Evolutionary conservation across 2,797 vertebrate genomes (phyloP).

Genomic region (Xenopus petersii): DNA sequence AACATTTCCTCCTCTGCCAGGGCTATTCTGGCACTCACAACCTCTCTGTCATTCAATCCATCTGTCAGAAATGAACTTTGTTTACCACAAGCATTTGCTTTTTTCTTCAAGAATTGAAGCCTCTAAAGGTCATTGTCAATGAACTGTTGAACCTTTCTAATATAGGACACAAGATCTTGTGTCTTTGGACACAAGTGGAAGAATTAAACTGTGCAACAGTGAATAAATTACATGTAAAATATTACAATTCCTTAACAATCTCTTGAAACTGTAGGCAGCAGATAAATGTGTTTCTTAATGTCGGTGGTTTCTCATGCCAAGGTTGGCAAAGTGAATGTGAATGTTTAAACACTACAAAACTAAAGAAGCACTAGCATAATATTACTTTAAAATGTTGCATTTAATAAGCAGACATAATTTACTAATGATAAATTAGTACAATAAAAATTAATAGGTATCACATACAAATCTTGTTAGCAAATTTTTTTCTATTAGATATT

Average conservation of each 20-base stretch:
- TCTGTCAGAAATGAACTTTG: slow-evolving; percentile 99
- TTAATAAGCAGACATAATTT: too few species aligned
- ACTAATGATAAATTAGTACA: not conserved
- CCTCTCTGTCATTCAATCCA: slow-evolving; percentile 99
- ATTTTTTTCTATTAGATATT: too few species aligned
- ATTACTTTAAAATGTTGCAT: too few species aligned
- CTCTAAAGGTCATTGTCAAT: slow-evolving; percentile 89
- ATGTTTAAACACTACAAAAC: slow-evolving; percentile 16
- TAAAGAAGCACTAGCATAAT: too few species aligned
- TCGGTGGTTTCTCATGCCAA: slow-evolving; percentile 54
- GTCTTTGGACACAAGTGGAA: slow-evolving; percentile 35
- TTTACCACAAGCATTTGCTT: slow-evolving; percentile 97
- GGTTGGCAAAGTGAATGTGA: slow-evolving; percentile 32
- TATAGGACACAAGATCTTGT: slow-evolving; percentile 66
- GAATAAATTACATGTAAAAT: slow-evolving; percentile 62
- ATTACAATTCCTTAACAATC: slow-evolving; percentile 58
- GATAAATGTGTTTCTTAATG: slow-evolving; percentile 55
- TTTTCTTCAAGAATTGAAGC: slow-evolving; percentile 96
- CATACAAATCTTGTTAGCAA: too few species aligned
- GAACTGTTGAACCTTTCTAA: slow-evolving; percentile 74
- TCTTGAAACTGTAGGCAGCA: slow-evolving; percentile 54
- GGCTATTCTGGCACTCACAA: slow-evolving; percentile 98
- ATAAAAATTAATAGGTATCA: too few species aligned
- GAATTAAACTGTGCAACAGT: slow-evolving; percentile 50
- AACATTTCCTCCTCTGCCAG: slow-evolving; percentile 96